Conservation (phyloP, 1,140 invertebrate species). For the Agraylea sexmaculata region DNA sequence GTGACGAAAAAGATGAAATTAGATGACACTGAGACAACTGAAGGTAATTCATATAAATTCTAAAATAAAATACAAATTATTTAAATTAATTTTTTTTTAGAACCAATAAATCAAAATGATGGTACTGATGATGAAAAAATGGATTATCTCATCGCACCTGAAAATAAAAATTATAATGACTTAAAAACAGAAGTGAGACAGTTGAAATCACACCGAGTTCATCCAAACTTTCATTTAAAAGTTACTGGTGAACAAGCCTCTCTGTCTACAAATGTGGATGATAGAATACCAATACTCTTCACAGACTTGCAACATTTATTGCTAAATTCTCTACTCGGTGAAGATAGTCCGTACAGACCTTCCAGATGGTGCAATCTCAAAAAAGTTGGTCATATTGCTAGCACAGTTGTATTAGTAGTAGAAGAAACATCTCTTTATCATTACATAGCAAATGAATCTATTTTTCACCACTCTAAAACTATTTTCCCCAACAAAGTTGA, state of each 20-base stretch:
- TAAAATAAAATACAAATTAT: slow-evolving; percentile 8
- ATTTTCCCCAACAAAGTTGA: slow-evolving; percentile 56
- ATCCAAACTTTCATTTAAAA: slow-evolving; percentile 51
- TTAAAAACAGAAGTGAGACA: slow-evolving; percentile 38
- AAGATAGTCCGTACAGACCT: slow-evolving; percentile 52
- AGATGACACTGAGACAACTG: slow-evolving; percentile 8
- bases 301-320: slow-evolving; percentile 74
- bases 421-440: slow-evolving; percentile 67
- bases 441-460: slow-evolving; percentile 51
- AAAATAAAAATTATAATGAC: slow-evolving; percentile 16
- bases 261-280: slow-evolving; percentile 36
- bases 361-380: slow-evolving; percentile 71
- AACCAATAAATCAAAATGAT: slow-evolving; percentile 19
- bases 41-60: no score
- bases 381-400: slow-evolving; percentile 53
- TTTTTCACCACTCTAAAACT: slow-evolving; percentile 45
- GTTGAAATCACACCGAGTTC: slow-evolving; percentile 40
- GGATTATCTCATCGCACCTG: slow-evolving; percentile 3
- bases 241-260: slow-evolving; percentile 48
- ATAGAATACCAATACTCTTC: slow-evolving; percentile 64
- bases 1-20: slow-evolving; percentile 9
- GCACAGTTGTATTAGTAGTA: slow-evolving; percentile 61
- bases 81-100: slow-evolving; percentile 8
- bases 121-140: slow-evolving; percentile 9
- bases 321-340: slow-evolving; percentile 60